Percentiles rank a stretch among this genome's conserved stretches.
These are phyloP conservation scores for Argopecten irradians DNA, from an alignment of 1,140 invertebrate genomes.

Conservation along the genomic window DNA sequence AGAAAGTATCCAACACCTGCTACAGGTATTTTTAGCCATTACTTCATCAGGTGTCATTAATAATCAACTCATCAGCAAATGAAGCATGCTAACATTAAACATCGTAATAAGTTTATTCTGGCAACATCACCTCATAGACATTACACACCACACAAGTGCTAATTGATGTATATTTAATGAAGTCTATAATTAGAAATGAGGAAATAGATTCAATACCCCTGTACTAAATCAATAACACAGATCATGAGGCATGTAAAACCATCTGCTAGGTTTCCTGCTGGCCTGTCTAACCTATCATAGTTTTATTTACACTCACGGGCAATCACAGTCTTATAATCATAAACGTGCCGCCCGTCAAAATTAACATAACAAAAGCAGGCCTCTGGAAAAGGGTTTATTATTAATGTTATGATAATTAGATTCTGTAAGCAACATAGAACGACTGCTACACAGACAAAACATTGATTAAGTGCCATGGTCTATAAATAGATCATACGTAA, in stretches of 20 bases:
- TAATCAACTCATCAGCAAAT: background rate
- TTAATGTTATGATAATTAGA: background rate
- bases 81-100: background rate
- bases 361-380: background rate
- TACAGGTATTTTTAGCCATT: background rate
- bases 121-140: background rate
- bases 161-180: constrained; percentile 2
- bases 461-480: background rate
- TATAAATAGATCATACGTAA: background rate
- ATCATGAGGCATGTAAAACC: background rate
- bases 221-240: background rate
- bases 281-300: no score
- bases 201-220: constrained; percentile 3
- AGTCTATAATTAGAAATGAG: constrained; percentile 16
- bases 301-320: no score
- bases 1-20: background rate
- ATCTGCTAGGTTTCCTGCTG: background rate
- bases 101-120: background rate
- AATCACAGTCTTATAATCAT: no score
- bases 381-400: background rate
- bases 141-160: background rate
- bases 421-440: background rate
- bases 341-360: background rate
- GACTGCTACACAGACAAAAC: background rate
- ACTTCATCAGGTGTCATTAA: background rate